Conservation (phyloP, 2,113 vertebrate species). For the Menura novaehollandiae region DNA sequence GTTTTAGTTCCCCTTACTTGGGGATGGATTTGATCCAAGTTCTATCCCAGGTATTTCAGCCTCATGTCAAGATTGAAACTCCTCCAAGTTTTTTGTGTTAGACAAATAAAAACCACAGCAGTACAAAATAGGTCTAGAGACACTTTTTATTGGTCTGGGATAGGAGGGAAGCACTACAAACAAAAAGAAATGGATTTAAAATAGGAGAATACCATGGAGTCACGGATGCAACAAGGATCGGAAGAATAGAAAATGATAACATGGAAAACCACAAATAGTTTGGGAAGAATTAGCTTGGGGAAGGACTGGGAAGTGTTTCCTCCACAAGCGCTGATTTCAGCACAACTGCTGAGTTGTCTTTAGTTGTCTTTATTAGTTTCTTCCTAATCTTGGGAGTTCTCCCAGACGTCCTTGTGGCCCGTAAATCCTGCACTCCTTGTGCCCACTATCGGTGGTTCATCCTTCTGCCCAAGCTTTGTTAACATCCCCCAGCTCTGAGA, state of each 20-base stretch:
- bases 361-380: neutral
- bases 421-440: neutral
- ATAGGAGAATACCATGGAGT: neutral
- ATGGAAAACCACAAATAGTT: neutral
- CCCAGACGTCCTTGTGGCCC: neutral
- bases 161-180: neutral
- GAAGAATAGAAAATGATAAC: neutral
- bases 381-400: neutral
- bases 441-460: neutral
- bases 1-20: neutral
- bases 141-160: neutral
- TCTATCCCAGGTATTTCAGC: fast-evolving
- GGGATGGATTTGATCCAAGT: neutral
- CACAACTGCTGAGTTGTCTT: neutral
- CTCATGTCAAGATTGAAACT: neutral
- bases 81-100: neutral
- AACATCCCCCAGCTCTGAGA: neutral
- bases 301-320: neutral
- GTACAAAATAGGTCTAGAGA: neutral
- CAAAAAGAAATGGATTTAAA: neutral
- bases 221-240: neutral
- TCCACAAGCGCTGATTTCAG: neutral
- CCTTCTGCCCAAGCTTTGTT: neutral
- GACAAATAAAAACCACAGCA: neutral
- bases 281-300: neutral